Evolutionary conservation across 2,797 vertebrate species (phyloP).

Genomic region (Alauda arvensis): DNA sequence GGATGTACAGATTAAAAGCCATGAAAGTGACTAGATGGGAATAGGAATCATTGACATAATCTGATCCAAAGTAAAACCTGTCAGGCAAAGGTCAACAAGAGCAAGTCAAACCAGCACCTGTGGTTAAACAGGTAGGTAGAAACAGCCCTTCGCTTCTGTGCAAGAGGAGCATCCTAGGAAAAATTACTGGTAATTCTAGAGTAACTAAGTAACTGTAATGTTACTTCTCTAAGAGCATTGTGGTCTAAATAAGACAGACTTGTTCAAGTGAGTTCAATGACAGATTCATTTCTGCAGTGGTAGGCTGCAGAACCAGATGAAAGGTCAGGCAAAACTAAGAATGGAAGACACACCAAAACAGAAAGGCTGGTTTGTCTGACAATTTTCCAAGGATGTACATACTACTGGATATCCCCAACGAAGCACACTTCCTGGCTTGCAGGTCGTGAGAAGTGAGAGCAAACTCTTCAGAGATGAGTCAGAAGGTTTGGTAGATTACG

Average conservation of each 20-base stretch:
- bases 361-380: not conserved
- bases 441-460: accelerated
- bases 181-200: not conserved
- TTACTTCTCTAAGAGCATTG: not conserved
- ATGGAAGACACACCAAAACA: not conserved
- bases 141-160: not conserved
- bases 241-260: not conserved
- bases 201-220: not conserved
- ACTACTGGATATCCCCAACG: not conserved
- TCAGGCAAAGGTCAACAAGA: not conserved
- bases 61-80: not conserved
- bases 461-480: not conserved
- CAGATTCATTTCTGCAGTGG: not conserved
- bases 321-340: not conserved
- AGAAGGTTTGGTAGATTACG: not conserved
- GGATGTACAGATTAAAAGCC: not conserved
- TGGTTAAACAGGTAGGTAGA: not conserved
- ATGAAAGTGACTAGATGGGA: not conserved
- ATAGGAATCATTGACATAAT: not conserved
- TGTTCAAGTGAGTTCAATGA: not conserved
- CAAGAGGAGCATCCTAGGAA: not conserved
- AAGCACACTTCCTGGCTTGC: not conserved
- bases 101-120: not conserved
- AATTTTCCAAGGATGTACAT: not conserved
- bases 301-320: not conserved